Conservation (phyloP, 2,797 vertebrate genomes). For the Morelia viridis region DNA sequence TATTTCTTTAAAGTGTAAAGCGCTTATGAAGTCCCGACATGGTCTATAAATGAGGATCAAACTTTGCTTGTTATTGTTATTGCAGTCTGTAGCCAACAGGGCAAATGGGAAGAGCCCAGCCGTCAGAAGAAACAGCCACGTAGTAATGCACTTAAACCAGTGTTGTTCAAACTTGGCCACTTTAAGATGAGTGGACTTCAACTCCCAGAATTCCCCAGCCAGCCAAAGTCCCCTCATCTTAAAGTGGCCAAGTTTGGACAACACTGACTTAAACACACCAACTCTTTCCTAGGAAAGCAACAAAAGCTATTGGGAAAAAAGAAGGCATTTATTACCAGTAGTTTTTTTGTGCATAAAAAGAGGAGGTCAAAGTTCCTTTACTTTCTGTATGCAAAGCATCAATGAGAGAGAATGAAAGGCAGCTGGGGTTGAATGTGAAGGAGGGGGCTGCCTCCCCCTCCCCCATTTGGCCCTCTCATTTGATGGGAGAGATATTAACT, state of each 20-base stretch:
- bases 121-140: neutral
- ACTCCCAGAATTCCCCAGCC: too few relatives aligned
- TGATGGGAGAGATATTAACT: neutral
- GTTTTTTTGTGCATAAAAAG: neutral
- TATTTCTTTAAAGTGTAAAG: constrained; percentile 19
- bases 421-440: neutral
- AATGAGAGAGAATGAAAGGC: neutral
- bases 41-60: constrained; percentile 48
- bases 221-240: too few relatives aligned
- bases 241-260: too few relatives aligned
- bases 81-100: neutral
- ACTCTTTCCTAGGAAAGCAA: constrained; percentile 3
- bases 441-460: neutral
- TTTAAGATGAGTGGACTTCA: too few relatives aligned
- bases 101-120: neutral
- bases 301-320: neutral
- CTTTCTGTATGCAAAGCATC: neutral
- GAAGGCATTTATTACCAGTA: neutral
- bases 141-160: constrained; percentile 37
- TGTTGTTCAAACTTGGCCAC: too few relatives aligned
- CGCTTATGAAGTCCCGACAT: constrained; percentile 39
- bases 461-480: neutral
- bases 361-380: neutral
- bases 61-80: neutral
- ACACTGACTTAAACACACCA: constrained; percentile 41